Evolutionary conservation across 1,140 invertebrate species (phyloP).

Genomic region (Trichonephila clavipes): DNA sequence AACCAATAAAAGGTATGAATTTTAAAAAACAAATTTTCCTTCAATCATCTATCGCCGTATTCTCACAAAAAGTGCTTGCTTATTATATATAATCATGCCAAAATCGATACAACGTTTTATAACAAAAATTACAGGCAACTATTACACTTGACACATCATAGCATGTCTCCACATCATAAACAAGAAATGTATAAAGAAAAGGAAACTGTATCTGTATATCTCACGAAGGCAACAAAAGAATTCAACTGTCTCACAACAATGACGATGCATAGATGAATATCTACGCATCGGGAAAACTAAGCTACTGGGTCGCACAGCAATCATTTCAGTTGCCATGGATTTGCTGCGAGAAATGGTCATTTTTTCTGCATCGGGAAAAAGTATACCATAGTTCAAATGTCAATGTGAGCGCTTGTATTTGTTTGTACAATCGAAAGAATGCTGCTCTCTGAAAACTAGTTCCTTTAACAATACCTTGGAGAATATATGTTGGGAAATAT

Average conservation of each 20-base stretch:
- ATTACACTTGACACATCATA: neutral
- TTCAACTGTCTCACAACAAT: neutral
- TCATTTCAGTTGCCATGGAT: neutral
- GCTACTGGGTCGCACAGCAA: neutral
- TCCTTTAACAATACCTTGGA: neutral
- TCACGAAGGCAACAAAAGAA: neutral
- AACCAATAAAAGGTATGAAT: no score
- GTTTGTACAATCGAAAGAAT: neutral
- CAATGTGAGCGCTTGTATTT: neutral
- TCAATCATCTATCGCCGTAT: no score
- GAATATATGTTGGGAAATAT: neutral
- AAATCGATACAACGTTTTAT: no score
- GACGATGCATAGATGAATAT: neutral
- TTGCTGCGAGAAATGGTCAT: conserved; percentile 5
- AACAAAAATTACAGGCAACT: neutral
- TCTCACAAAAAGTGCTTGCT: no score
- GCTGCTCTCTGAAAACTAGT: neutral
- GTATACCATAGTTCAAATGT: neutral
- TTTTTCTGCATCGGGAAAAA: neutral
- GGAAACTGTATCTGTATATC: neutral
- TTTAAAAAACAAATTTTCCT: no score
- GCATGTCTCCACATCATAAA: neutral
- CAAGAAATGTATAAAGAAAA: neutral
- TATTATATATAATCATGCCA: no score
- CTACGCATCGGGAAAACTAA: neutral